Percentiles rank a stretch among this genome's conserved stretches.
Conservation (phyloP, 1,140 invertebrate species). For the Philotrypesis tridentata region DNA sequence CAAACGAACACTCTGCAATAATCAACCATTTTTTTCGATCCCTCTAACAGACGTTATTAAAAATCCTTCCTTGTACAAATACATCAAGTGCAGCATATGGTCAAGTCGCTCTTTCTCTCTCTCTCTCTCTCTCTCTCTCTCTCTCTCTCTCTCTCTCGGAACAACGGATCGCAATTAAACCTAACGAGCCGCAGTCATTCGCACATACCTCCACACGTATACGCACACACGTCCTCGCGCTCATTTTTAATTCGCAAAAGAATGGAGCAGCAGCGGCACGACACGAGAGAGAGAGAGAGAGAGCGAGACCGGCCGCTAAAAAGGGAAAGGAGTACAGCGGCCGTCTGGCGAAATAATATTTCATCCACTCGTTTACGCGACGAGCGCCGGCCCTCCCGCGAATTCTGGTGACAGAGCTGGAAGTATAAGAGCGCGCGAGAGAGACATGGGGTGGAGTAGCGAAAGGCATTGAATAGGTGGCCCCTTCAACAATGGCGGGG, state of each 20-base stretch:
- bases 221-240: not conserved
- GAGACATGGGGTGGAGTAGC: not conserved
- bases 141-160: not conserved
- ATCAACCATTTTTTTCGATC: too few relatives aligned
- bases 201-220: not conserved
- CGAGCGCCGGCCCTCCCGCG: not conserved
- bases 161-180: constrained; percentile 7
- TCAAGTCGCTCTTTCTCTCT: too few relatives aligned
- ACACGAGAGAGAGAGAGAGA: not conserved
- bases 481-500: constrained; percentile 36
- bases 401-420: constrained; percentile 26
- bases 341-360: constrained; percentile 27
- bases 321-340: not conserved
- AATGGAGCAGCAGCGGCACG: not conserved
- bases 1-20: too few relatives aligned
- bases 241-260: constrained; percentile 14
- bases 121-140: too few relatives aligned
- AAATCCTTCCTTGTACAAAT: too few relatives aligned
- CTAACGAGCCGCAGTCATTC: not conserved
- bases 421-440: not conserved
- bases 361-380: constrained; percentile 30
- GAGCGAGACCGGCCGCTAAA: not conserved
- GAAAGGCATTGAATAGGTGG: constrained; percentile 26
- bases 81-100: too few relatives aligned
- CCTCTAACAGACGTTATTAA: too few relatives aligned